Percentiles rank a stretch among this genome's conserved stretches.
These are phyloP conservation scores for Altica lythri DNA, from an alignment of 2,888 invertebrate species.

Conservation along the genomic window DNA sequence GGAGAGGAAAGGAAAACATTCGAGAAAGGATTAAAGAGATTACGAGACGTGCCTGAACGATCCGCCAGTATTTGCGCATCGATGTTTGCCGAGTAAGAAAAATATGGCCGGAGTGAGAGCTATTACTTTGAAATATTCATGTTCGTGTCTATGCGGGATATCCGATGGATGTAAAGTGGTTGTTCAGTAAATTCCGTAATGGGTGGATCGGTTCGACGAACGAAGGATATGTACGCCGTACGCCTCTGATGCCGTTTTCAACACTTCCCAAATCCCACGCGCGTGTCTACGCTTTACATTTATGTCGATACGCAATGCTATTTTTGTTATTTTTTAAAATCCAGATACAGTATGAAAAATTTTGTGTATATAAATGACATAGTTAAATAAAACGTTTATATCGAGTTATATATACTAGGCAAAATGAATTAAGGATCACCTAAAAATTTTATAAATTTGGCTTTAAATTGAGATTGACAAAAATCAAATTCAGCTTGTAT, in stretches of 20 bases:
- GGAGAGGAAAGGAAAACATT: slow-evolving; percentile 34
- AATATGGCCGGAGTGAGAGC: slow-evolving; percentile 45
- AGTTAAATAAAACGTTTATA: no score
- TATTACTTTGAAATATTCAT: slow-evolving; percentile 53
- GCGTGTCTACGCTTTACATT: slow-evolving; percentile 41
- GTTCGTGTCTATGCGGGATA: slow-evolving; percentile 51
- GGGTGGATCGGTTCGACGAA: slow-evolving; percentile 37
- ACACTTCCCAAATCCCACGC: slow-evolving; percentile 34
- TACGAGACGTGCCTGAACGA: slow-evolving; percentile 34
- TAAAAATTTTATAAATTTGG: no score
- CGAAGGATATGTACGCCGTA: slow-evolving; percentile 28
- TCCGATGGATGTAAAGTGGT: slow-evolving; percentile 52
- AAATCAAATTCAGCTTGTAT: no score
- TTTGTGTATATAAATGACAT: no score
- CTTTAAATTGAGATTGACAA: no score
- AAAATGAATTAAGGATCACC: no score
- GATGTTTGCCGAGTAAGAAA: slow-evolving; percentile 47
- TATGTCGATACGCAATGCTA: slow-evolving; percentile 41
- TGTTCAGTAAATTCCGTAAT: slow-evolving; percentile 47
- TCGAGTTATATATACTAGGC: no score
- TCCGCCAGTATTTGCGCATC: slow-evolving; percentile 33
- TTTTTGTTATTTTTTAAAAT: slow-evolving; percentile 5
- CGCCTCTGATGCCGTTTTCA: slow-evolving; percentile 30
- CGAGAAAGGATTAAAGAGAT: slow-evolving; percentile 36
- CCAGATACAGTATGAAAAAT: no score